A percentile compares a stretch with the other conserved stretches of the same genome.
Conservation (phyloP, 2,888 invertebrate genomes). For the Hecatera dysodea region DNA sequence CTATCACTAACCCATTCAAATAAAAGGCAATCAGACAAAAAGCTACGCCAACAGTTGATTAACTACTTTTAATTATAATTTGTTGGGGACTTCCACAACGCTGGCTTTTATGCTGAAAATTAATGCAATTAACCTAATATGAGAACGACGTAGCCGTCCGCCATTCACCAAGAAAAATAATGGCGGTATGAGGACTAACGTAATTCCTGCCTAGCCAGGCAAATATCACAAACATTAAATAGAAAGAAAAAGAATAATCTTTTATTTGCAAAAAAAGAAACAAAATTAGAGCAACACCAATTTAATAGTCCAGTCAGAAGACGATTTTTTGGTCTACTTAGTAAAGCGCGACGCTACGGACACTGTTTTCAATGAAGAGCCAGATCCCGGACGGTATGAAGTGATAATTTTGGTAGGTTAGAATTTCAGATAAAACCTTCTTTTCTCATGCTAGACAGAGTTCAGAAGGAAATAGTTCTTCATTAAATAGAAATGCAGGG, state of each 20-base stretch:
- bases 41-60: slow-evolving; percentile 45
- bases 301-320: too few species aligned
- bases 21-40: slow-evolving; percentile 52
- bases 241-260: too few species aligned
- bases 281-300: too few species aligned
- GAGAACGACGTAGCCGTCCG: slow-evolving; percentile 55
- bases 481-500: background rate
- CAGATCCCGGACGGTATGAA: too few species aligned
- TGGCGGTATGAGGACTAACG: too few species aligned
- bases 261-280: too few species aligned
- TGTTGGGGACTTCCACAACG: slow-evolving; percentile 44
- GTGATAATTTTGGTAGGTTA: too few species aligned
- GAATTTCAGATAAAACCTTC: background rate
- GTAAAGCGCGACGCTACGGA: too few species aligned
- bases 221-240: too few species aligned
- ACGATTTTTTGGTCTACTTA: too few species aligned
- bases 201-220: too few species aligned
- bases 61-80: slow-evolving; percentile 56
- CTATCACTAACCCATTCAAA: slow-evolving; percentile 27
- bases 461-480: background rate
- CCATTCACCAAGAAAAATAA: slow-evolving; percentile 36
- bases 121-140: slow-evolving; percentile 72
- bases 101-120: slow-evolving; percentile 68
- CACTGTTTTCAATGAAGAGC: too few species aligned
- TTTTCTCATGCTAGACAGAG: background rate